These are phyloP conservation scores for Antheraea yamamai DNA, from an alignment of 2,888 invertebrate genomes.

Conservation along the genomic window DNA sequence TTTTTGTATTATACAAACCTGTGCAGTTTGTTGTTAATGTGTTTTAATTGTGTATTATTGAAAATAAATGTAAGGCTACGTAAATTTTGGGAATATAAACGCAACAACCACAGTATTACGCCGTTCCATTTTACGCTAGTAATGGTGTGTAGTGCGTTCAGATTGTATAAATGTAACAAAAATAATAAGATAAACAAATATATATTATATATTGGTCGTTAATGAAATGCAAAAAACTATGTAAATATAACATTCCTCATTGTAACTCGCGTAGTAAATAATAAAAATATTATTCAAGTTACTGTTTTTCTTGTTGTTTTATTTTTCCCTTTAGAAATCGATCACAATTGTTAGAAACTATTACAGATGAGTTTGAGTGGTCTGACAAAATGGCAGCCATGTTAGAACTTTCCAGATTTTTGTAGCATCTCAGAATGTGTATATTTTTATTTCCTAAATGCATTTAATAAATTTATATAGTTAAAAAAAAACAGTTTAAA, in stretches of 20 bases:
- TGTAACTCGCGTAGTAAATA: slow-evolving; percentile 82
- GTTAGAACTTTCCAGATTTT: too few species aligned
- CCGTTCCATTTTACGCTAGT: slow-evolving; percentile 51
- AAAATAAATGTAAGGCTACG: slow-evolving; percentile 27
- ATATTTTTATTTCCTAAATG: too few species aligned
- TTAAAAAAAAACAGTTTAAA: too few species aligned
- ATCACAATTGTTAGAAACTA: too few species aligned
- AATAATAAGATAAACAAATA: slow-evolving; percentile 33
- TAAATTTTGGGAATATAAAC: slow-evolving; percentile 30
- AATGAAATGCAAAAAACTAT: slow-evolving; percentile 67
- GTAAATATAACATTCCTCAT: slow-evolving; percentile 83
- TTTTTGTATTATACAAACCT: slow-evolving; percentile 10
- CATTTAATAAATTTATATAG: too few species aligned
- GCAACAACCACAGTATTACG: slow-evolving; percentile 69
- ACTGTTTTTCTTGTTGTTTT: slow-evolving; percentile 70
- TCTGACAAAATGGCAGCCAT: too few species aligned
- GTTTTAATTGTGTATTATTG: slow-evolving; percentile 35
- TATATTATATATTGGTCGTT: slow-evolving; percentile 57
- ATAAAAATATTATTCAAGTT: slow-evolving; percentile 82
- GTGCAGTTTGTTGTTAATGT: slow-evolving; percentile 39
- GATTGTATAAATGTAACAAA: slow-evolving; percentile 39
- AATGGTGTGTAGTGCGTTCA: slow-evolving; percentile 39
- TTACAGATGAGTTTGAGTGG: too few species aligned
- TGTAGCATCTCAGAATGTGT: too few species aligned
- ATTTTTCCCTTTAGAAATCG: slow-evolving; percentile 32